These are phyloP conservation scores for Neopelma chrysocephalum DNA, from an alignment of 2,797 vertebrate species.

Conservation along the genomic window DNA sequence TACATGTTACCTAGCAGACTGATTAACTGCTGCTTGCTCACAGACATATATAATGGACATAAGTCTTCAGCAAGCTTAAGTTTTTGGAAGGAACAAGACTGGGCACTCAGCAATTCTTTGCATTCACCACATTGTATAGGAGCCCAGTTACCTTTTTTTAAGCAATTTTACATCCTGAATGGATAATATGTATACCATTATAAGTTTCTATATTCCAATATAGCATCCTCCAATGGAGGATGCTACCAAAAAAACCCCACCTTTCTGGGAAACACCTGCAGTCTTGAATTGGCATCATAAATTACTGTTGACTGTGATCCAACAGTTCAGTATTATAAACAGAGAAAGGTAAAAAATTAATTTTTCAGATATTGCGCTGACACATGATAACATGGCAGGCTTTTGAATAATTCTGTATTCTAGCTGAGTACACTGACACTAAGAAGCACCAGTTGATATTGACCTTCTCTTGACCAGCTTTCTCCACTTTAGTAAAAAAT, in stretches of 20 bases:
- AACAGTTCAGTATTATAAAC: background rate
- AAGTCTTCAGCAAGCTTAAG: background rate
- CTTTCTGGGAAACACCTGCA: background rate
- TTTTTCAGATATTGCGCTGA: background rate
- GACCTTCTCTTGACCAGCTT: background rate
- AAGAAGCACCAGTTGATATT: background rate
- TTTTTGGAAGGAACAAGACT: background rate
- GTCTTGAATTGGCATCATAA: background rate
- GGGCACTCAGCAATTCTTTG: background rate
- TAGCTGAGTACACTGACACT: background rate
- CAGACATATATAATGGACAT: background rate
- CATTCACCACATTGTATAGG: background rate
- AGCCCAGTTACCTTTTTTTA: background rate
- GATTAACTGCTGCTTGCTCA: background rate
- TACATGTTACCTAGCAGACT: background rate
- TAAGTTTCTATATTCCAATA: background rate
- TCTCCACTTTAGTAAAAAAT: background rate
- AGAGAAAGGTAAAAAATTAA: background rate
- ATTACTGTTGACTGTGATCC: background rate
- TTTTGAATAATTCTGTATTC: background rate
- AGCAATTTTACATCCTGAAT: background rate
- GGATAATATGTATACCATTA: background rate
- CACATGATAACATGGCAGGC: background rate
- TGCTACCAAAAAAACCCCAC: accelerated
- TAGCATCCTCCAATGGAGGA: background rate